These are phyloP conservation scores for Rallus limicola DNA, from an alignment of 2,113 vertebrate genomes.

Conservation along the genomic window DNA sequence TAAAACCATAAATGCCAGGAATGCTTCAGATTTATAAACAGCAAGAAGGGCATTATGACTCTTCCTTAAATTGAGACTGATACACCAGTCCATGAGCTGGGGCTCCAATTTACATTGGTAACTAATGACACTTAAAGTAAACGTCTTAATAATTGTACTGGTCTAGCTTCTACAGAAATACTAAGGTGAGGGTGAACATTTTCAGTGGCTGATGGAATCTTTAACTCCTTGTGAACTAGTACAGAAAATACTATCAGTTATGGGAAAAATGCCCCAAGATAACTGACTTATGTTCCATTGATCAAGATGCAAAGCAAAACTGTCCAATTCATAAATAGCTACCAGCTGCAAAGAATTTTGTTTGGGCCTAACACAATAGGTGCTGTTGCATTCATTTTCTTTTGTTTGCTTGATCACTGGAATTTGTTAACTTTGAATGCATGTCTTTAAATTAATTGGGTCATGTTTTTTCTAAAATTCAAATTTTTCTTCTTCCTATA, in stretches of 20 bases:
- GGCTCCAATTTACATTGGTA: neutral
- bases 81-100: neutral
- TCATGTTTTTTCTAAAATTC: conserved; percentile 91
- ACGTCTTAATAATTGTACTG: conserved; percentile 74
- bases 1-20: neutral
- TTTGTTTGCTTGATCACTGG: conserved; percentile 79
- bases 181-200: conserved; percentile 22
- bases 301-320: conserved; percentile 61
- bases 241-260: conserved; percentile 28
- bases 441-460: conserved; percentile 83
- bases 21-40: neutral
- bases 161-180: conserved; percentile 60
- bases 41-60: neutral
- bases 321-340: conserved; percentile 41
- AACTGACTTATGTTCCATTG: conserved; percentile 53
- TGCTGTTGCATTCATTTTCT: conserved; percentile 34
- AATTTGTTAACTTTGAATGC: conserved; percentile 75
- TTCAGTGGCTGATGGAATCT: conserved; percentile 55
- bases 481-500: conserved; percentile 98
- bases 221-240: conserved; percentile 9
- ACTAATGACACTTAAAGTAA: neutral
- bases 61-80: neutral
- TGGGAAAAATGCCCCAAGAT: neutral
- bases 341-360: neutral
- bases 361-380: conserved; percentile 47